Base-by-base conservation (phyloP, 2,888 invertebrate species). In the Stenodema calcarata region DNA sequence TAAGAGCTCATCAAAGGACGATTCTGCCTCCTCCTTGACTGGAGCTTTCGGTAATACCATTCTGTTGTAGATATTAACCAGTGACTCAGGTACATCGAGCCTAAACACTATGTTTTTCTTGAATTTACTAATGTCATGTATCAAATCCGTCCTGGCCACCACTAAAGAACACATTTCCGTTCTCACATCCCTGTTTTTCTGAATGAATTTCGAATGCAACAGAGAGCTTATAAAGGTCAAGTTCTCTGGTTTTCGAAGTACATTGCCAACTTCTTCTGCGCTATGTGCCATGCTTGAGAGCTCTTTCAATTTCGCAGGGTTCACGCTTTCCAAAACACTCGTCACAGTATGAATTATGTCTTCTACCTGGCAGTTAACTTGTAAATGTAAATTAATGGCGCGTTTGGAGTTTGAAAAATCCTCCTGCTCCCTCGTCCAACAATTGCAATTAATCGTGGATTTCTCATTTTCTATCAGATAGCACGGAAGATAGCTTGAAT, bases 81-180 rank as follows among this genome's bases (percentile, higher is more conserved):
- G 50, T 4, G 69, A 18, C 42, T 3, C 54, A 16, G 86, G 86
- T 0, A 47, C 35, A 27, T 86, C 54, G 9, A 86, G 44, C n/a
- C 78, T 80, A 62, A 86, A 86, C 30, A 86, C 81, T 27, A 81
- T 42, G 42, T 86, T 86, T 76, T 86, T 86, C 47, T 81, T 80
- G 62, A 70, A 81, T 41, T 86, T 86, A 27, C 73, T 62, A 16
- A 70, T 44, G 18, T 86, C 86, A n/a, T 80, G 35, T 11, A 86
- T 70, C 70, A 86, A n/a, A 1, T 80, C 44, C 14, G 50, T 86
- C 18, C 18, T 80, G 9, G 70, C 86, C 11, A 11, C 12, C n/a
- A 81, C 35, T 18, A 86, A n/a, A 41, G 69, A 35, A 70, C 86
- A 86, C 35, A 42, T 27, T 86, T 81, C 81, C 23, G 81, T 86